Percentiles rank a stretch among this genome's conserved stretches.
Evolutionary conservation across 2,113 vertebrate genomes (phyloP).

Genomic region (Xenopus laevis): DNA sequence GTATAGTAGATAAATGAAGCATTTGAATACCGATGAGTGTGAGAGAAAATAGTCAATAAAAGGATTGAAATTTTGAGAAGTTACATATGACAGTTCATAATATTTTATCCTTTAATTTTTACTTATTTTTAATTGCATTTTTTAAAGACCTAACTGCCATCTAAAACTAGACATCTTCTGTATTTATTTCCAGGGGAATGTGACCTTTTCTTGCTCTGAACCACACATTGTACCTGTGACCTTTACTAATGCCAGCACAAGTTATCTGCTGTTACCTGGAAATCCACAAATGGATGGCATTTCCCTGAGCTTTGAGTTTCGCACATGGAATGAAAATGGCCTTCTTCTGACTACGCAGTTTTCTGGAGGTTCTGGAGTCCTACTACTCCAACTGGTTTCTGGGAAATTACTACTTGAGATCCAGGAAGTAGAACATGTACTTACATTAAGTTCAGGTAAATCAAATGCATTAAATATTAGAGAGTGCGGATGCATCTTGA

Average conservation of each 20-base stretch:
- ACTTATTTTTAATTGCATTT: too few species aligned
- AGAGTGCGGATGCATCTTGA: too few species aligned
- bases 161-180: too few species aligned
- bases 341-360: slow-evolving; percentile 77
- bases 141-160: too few species aligned
- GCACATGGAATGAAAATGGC: slow-evolving; percentile 89
- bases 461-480: not conserved
- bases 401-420: slow-evolving; percentile 73
- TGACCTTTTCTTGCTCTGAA: slow-evolving; percentile 91
- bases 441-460: slow-evolving; percentile 76
- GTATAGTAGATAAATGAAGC: too few species aligned
- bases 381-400: slow-evolving; percentile 72
- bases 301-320: slow-evolving; percentile 87
- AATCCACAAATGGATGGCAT: slow-evolving; percentile 71
- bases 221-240: slow-evolving; percentile 84
- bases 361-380: slow-evolving; percentile 67
- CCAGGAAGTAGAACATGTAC: slow-evolving; percentile 62
- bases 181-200: slow-evolving; percentile 78
- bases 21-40: too few species aligned
- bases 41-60: too few species aligned
- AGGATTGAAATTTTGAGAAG: too few species aligned
- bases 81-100: too few species aligned
- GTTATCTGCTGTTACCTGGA: slow-evolving; percentile 82
- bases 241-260: slow-evolving; percentile 76
- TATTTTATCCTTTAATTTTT: too few species aligned